These are phyloP conservation scores for Micrasema minimum DNA, from an alignment of 1,140 invertebrate genomes.

Conservation along the genomic window DNA sequence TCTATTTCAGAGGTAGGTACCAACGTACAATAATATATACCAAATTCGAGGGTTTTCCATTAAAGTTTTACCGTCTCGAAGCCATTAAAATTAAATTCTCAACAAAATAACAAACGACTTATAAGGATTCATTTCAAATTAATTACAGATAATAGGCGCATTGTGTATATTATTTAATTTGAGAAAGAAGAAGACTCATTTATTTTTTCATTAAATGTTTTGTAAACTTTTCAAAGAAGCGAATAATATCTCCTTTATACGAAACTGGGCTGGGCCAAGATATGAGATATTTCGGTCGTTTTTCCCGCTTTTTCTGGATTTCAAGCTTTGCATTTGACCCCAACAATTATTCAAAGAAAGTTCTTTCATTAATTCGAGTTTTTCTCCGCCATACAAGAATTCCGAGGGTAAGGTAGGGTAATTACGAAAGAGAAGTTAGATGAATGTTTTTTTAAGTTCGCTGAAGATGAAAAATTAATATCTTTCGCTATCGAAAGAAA, in stretches of 20 bases:
- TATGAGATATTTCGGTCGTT: slow-evolving; percentile 18
- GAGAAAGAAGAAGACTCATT: slow-evolving; percentile 14
- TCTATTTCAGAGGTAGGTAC: no score
- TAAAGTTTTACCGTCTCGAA: no score
- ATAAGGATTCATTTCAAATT: neutral
- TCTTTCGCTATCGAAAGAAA: slow-evolving; percentile 24
- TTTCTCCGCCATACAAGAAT: slow-evolving; percentile 25
- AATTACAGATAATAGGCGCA: neutral
- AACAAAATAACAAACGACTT: no score
- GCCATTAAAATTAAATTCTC: no score
- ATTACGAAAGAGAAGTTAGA: slow-evolving; percentile 23
- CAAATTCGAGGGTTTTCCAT: no score
- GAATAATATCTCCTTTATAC: neutral
- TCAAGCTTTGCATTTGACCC: slow-evolving; percentile 31
- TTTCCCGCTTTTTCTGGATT: slow-evolving; percentile 5
- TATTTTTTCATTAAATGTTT: slow-evolving; percentile 36
- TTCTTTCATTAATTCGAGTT: slow-evolving; percentile 36
- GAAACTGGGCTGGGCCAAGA: neutral
- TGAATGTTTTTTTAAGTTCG: slow-evolving; percentile 32
- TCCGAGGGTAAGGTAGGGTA: neutral
- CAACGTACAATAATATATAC: no score
- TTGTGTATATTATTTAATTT: slow-evolving; percentile 3
- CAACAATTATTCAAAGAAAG: slow-evolving; percentile 36
- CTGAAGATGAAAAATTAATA: slow-evolving; percentile 33
- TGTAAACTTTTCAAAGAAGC: slow-evolving; percentile 21